Percentiles rank a stretch among this genome's conserved stretches.
These are phyloP conservation scores for Microcebus tavaratra DNA, from an alignment of 2,113 vertebrate genomes.

Conservation along the genomic window DNA sequence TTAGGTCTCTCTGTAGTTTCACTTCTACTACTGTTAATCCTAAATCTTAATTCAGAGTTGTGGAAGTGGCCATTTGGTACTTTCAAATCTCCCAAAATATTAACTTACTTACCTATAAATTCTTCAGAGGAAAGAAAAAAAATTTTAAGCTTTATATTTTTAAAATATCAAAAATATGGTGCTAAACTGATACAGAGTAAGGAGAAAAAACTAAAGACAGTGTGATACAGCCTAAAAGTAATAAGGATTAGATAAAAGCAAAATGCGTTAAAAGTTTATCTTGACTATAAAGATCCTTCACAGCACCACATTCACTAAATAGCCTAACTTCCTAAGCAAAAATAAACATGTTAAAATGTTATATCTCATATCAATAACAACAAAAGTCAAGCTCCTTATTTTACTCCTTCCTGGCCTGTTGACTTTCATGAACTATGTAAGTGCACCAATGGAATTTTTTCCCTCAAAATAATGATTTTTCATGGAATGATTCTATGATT, in stretches of 20 bases:
- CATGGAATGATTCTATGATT: background rate
- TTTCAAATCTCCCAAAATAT: background rate
- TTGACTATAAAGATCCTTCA: background rate
- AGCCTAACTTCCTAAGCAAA: constrained; percentile 32
- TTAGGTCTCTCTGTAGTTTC: background rate
- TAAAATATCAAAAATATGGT: background rate
- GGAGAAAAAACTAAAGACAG: background rate
- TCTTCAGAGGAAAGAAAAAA: background rate
- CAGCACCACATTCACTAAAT: background rate
- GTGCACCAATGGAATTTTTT: background rate
- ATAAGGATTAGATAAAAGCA: constrained; percentile 32
- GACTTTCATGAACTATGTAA: constrained; percentile 6
- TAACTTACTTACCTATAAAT: background rate
- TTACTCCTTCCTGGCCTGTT: background rate
- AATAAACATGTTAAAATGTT: background rate
- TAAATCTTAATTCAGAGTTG: background rate
- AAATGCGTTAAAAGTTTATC: background rate
- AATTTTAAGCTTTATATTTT: background rate
- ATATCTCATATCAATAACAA: background rate
- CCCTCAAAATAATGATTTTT: constrained; percentile 2
- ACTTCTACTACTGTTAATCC: constrained; percentile 11
- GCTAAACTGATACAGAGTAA: background rate
- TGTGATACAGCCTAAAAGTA: constrained; percentile 16
- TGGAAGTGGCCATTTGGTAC: background rate
- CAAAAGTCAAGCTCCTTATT: background rate